Evolutionary conservation across 1,140 invertebrate species (phyloP).

Genomic region (Trialeurodes vaporariorum): DNA sequence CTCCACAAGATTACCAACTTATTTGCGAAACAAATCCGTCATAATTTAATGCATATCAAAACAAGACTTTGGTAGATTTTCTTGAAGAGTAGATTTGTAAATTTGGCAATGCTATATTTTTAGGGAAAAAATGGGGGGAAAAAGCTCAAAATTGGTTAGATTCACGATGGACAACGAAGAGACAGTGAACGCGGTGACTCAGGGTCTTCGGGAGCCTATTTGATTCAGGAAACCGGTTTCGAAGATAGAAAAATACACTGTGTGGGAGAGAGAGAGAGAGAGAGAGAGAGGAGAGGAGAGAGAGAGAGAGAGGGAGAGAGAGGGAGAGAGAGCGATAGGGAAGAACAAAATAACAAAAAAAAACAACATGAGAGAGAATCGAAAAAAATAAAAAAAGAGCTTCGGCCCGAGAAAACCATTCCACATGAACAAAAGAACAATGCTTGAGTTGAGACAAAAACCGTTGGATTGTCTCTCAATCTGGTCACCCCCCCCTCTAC

Average conservation of each 20-base stretch:
- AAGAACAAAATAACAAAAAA: background rate
- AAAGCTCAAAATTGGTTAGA: background rate
- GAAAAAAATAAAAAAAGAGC: background rate
- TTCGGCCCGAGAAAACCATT: background rate
- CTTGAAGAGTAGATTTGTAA: too few species aligned
- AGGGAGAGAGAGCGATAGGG: background rate
- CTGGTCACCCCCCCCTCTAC: too few species aligned
- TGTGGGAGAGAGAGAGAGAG: background rate
- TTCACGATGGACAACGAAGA: background rate
- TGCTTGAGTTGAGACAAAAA: background rate
- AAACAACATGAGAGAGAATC: background rate
- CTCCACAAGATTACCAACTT: too few species aligned
- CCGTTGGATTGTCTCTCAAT: background rate
- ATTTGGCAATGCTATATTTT: too few species aligned
- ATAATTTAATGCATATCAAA: too few species aligned
- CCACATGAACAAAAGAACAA: background rate
- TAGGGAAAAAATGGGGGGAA: too few species aligned
- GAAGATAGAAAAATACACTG: background rate
- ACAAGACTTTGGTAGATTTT: too few species aligned
- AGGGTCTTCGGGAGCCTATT: background rate
- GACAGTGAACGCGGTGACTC: background rate
- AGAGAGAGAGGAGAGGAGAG: background rate
- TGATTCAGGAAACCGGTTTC: background rate
- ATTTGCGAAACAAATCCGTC: too few species aligned
- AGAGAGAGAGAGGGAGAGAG: background rate